Conservation (phyloP, 2,797 vertebrate species). For the Corythornis leucogaster region DNA sequence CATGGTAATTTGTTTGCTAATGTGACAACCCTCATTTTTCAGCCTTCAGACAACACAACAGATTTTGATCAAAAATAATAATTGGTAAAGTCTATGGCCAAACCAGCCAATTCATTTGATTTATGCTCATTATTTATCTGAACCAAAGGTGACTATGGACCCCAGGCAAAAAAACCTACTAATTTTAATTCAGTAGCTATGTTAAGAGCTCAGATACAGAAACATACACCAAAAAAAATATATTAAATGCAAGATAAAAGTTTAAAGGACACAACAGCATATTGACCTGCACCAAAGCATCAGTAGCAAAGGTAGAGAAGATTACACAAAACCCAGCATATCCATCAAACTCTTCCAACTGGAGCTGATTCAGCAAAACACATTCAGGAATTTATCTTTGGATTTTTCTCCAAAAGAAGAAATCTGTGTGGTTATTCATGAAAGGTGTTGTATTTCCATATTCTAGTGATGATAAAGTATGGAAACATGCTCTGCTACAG, state of each 20-base stretch:
- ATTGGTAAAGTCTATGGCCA: neutral
- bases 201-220: neutral
- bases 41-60: neutral
- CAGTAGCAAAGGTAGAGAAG: neutral
- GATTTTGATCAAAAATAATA: slow-evolving; percentile 14
- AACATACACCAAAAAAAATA: neutral
- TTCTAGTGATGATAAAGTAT: neutral
- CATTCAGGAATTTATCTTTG: neutral
- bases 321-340: neutral
- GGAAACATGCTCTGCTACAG: neutral
- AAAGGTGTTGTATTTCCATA: neutral
- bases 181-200: slow-evolving; percentile 18
- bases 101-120: slow-evolving; percentile 15
- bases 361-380: neutral
- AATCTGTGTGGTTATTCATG: neutral
- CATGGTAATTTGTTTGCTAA: slow-evolving; percentile 40
- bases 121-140: neutral
- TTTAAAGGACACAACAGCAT: neutral
- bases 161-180: neutral
- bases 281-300: neutral
- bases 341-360: neutral
- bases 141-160: neutral
- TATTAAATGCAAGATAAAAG: neutral
- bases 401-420: neutral
- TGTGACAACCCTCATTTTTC: slow-evolving; percentile 9